These are phyloP conservation scores for Xenopus laevis DNA, from an alignment of 2,113 vertebrate genomes.

Conservation along the genomic window DNA sequence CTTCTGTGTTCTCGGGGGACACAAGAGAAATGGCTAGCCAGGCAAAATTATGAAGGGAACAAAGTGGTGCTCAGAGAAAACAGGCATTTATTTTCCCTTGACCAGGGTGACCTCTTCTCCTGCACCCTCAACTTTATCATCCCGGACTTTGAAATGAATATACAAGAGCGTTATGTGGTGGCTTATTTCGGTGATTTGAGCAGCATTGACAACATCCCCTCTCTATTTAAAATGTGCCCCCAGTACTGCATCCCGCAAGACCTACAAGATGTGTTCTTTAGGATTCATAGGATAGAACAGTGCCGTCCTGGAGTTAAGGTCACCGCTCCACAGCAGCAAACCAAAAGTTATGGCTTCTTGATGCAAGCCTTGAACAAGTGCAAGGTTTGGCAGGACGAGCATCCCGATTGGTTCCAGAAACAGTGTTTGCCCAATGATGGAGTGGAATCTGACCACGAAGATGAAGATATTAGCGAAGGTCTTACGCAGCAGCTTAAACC, in stretches of 20 bases:
- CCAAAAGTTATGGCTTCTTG: constrained; percentile 71
- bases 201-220: constrained; percentile 72
- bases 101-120: constrained; percentile 87
- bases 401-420: constrained; percentile 82
- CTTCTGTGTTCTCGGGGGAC: constrained; percentile 86
- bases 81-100: constrained; percentile 65
- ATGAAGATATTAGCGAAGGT: constrained; percentile 7
- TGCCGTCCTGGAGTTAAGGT: constrained; percentile 78
- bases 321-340: constrained; percentile 70
- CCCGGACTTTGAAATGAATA: constrained; percentile 80
- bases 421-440: constrained; percentile 64
- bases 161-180: constrained; percentile 81
- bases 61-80: constrained; percentile 74
- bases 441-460: constrained; percentile 51
- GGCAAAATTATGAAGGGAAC: constrained; percentile 65
- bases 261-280: constrained; percentile 89
- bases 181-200: constrained; percentile 88
- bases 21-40: constrained; percentile 87
- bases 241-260: constrained; percentile 85
- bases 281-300: constrained; percentile 85
- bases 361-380: constrained; percentile 74
- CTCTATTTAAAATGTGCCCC: constrained; percentile 76
- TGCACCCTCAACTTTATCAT: constrained; percentile 84
- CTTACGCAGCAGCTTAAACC: background rate
- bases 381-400: constrained; percentile 67